These are phyloP conservation scores for Engraulis encrasicolus DNA, from an alignment of 2,113 vertebrate species.

Conservation along the genomic window DNA sequence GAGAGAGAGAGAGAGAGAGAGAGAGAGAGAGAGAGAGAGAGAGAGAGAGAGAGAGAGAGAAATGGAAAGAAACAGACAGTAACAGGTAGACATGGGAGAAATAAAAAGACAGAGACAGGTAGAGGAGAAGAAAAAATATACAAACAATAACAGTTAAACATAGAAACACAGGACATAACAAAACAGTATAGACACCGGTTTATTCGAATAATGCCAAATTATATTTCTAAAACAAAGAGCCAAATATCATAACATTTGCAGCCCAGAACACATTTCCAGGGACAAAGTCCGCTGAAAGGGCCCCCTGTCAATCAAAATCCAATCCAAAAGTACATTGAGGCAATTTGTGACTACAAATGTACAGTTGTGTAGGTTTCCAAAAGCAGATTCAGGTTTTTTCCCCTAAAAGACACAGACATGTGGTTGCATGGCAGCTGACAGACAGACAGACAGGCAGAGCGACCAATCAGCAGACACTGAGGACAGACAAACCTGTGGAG, in stretches of 20 bases:
- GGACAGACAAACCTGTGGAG: slow-evolving; percentile 51
- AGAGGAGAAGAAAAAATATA: neutral
- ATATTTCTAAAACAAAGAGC: too few species aligned
- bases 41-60: neutral
- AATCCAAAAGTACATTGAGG: too few species aligned
- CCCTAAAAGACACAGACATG: neutral
- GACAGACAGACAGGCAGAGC: slow-evolving; percentile 31
- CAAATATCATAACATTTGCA: too few species aligned
- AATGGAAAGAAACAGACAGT: neutral
- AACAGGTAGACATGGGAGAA: neutral
- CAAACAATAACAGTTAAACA: neutral
- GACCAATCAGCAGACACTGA: slow-evolving; percentile 10
- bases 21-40: neutral
- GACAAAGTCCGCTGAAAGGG: too few species aligned
- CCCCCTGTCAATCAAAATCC: too few species aligned
- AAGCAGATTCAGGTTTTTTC: too few species aligned
- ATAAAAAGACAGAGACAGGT: neutral
- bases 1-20: neutral
- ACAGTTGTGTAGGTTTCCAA: too few species aligned
- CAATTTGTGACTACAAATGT: too few species aligned
- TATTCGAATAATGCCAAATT: too few species aligned
- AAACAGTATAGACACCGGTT: neutral
- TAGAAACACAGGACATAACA: neutral
- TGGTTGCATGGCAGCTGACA: neutral
- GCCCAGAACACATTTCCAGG: too few species aligned